These are phyloP conservation scores for Lasioglossum zephyrum DNA, from an alignment of 2,888 invertebrate genomes.

Conservation along the genomic window DNA sequence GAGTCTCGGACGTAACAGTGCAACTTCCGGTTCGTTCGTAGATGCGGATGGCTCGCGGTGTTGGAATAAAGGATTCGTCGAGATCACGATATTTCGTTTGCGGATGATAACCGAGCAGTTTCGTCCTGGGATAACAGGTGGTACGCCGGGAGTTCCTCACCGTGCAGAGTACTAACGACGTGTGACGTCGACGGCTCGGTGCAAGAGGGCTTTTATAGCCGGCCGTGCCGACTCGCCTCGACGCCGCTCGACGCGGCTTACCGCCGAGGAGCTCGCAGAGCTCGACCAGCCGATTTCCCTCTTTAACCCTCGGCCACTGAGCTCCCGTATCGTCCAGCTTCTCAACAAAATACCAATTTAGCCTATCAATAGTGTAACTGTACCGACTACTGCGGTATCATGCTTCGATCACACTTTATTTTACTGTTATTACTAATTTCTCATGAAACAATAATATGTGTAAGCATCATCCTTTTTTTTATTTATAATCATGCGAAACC, in stretches of 20 bases:
- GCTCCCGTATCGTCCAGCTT: background rate
- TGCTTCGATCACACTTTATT: no score
- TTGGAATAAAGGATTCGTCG: background rate
- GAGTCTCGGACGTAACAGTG: slow-evolving; percentile 21
- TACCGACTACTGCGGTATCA: no score
- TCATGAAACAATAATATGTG: no score
- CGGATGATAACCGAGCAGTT: slow-evolving; percentile 17
- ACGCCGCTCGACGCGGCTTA: slow-evolving; percentile 66
- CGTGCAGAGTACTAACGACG: slow-evolving; percentile 79
- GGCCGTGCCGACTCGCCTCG: slow-evolving; percentile 66
- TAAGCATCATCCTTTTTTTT: no score
- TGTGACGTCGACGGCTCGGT: slow-evolving; percentile 78
- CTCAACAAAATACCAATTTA: background rate
- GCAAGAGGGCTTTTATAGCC: slow-evolving; percentile 81
- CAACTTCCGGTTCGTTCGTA: slow-evolving; percentile 34
- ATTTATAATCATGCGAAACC: no score
- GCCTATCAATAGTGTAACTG: no score
- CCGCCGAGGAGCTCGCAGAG: slow-evolving; percentile 30
- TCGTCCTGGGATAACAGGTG: slow-evolving; percentile 65
- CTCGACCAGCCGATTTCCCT: slow-evolving; percentile 58
- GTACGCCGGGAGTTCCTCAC: slow-evolving; percentile 74
- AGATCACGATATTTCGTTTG: background rate
- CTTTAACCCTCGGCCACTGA: background rate
- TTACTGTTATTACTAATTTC: no score
- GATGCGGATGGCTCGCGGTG: background rate